Percentiles rank a stretch among this genome's conserved stretches.
Evolutionary conservation across 2,113 vertebrate species (phyloP).

Genomic region (Cyprinodon tularosa): DNA sequence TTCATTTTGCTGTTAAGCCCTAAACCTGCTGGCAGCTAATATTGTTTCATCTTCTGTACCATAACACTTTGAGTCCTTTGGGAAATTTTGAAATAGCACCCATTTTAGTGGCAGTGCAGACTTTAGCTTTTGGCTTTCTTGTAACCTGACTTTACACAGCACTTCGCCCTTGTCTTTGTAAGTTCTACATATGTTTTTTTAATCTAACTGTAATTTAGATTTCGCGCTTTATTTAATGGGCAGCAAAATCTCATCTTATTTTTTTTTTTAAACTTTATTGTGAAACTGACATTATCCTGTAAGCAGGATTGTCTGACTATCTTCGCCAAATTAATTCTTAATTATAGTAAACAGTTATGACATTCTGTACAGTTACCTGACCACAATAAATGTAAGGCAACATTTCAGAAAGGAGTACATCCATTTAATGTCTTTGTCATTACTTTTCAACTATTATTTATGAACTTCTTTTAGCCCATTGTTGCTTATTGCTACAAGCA

Average conservation of each 20-base stretch:
- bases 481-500: not conserved
- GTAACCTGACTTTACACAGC: conserved; percentile 5
- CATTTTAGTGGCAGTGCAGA: conserved; percentile 4
- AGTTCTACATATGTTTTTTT: not conserved
- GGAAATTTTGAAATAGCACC: not conserved
- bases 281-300: not conserved
- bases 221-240: not conserved
- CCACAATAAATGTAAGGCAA: not conserved
- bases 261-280: not conserved
- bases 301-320: not conserved
- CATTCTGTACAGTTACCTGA: not conserved
- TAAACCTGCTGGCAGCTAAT: not conserved
- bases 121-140: not conserved
- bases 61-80: not conserved
- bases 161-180: conserved; percentile 27
- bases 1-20: not conserved
- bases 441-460: not conserved
- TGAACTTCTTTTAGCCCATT: not conserved
- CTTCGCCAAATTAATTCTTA: not conserved
- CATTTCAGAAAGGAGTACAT: not conserved
- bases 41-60: not conserved
- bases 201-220: conserved; percentile 12
- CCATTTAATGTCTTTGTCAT: not conserved
- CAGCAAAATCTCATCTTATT: not conserved
- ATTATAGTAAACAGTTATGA: not conserved